Conservation (phyloP, 2,888 invertebrate genomes). For the Stegophylla sp. region DNA sequence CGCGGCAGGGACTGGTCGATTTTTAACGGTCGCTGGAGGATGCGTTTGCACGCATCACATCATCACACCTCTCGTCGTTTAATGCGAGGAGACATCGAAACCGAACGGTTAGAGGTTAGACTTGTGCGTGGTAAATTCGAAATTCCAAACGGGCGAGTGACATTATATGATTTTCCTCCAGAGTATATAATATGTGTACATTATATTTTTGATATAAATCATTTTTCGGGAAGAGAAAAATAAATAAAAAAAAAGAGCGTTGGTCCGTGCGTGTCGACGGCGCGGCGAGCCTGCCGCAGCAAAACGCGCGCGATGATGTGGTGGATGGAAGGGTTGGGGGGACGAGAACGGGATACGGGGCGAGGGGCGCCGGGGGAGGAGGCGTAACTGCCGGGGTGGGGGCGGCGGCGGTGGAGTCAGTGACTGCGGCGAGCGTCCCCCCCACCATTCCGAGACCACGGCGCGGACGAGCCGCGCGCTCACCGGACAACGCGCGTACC, state of each 20-base stretch:
- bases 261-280: conserved; percentile 8
- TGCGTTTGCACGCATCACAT: no score
- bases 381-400: conserved; percentile 21
- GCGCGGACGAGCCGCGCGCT: conserved; percentile 9
- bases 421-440: conserved; percentile 29
- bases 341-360: neutral
- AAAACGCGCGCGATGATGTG: no score
- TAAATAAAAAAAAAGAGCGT: neutral
- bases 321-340: no score
- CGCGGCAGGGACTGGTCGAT: no score
- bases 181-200: neutral
- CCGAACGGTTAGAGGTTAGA: no score
- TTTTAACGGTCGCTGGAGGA: no score
- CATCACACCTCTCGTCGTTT: no score
- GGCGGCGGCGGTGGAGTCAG: conserved; percentile 45
- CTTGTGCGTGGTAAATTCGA: no score
- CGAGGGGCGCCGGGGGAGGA: neutral
- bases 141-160: no score
- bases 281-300: no score
- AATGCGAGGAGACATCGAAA: no score
- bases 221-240: neutral
- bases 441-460: neutral
- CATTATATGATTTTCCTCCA: neutral
- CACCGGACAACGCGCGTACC: conserved; percentile 47
- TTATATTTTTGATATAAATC: no score